Evolutionary conservation across 1,140 invertebrate genomes (phyloP), one percentile per base, ranked within the genome.

Genomic region (Monochamus saltuarius): DNA sequence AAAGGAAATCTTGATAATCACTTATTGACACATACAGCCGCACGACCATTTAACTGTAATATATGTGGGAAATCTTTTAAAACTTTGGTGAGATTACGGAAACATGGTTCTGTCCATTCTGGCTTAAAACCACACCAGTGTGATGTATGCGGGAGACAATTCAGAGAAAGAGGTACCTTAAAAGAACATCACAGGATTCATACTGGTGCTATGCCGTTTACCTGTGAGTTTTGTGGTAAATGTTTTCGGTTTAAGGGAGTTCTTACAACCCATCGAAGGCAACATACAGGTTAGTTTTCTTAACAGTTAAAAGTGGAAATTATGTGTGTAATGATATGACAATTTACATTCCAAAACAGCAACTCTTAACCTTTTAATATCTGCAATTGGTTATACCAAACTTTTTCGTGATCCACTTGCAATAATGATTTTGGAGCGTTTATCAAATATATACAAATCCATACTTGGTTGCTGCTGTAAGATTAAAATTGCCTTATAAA

Each of bases 201-300:
- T 70, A 95, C 92, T 1, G 92, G 91, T 11, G 89, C 89, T 39
- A 90, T 92, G 82, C 92, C 92, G 1, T 87, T 86, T 63, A 82
- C 83, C 13, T 89, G 88, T 64, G 83, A 86, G 70, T 87, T 84
- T 70, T 89, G 88, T 68, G 85, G 83, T 16, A 89, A 89, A 74
- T 77, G 80, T 52, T 90, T 89, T 64, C 76, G 86, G 35, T 89
- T 89, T 64, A 88, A 87, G 71, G 84, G 84, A 11, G 84, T 87
- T 53, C 72, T 88, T 47, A 86, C 84, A 72, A 84, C 83, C 14
- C 87, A 89, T 73, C 73, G 85, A 43, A 73, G 86, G 29, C 85
- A 86, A 52, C 85, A 87, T 64, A 87, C 84, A 0, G 84, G 63
- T 65, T 19, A 29, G 42, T 14, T 22, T 51, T 35, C 43, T 14